These are phyloP conservation scores for Dorcus parallelipipedus DNA, from an alignment of 2,888 invertebrate genomes.

Conservation along the genomic window DNA sequence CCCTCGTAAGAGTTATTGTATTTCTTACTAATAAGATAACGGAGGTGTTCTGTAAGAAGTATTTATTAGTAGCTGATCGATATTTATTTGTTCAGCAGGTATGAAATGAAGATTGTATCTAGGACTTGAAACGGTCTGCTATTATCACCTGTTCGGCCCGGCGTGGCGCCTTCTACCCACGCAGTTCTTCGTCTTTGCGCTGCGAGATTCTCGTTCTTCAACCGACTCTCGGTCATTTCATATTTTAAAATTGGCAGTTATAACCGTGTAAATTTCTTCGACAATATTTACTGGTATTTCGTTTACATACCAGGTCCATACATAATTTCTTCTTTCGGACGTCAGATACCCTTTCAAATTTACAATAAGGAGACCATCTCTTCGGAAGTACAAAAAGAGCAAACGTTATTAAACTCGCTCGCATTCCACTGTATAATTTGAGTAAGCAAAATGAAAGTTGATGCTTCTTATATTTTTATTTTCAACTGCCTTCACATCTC, in stretches of 20 bases:
- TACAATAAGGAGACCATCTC: too few species aligned
- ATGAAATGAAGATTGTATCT: constrained; percentile 36
- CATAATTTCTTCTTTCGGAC: constrained; percentile 1
- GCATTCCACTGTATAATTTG: background rate
- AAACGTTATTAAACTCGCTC: too few species aligned
- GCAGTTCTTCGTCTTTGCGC: constrained; percentile 33
- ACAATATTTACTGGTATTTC: constrained; percentile 2
- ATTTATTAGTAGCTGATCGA: constrained; percentile 9
- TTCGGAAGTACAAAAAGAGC: too few species aligned
- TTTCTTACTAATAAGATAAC: too few species aligned
- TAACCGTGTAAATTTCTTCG: constrained; percentile 2
- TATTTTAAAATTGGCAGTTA: constrained; percentile 15
- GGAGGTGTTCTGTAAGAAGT: too few species aligned
- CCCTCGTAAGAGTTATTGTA: too few species aligned
- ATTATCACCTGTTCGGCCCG: constrained; percentile 43
- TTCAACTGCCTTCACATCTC: too few species aligned
- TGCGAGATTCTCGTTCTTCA: constrained; percentile 16
- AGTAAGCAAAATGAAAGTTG: background rate
- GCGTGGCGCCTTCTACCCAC: constrained; percentile 44
- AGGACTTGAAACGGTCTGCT: constrained; percentile 38
- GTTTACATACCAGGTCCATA: background rate
- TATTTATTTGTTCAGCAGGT: constrained; percentile 33
- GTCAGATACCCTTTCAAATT: background rate
- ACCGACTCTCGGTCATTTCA: constrained; percentile 4
- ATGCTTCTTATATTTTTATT: too few species aligned